These are phyloP conservation scores for Symphodus melops DNA, from an alignment of 2,113 vertebrate species.

Conservation along the genomic window DNA sequence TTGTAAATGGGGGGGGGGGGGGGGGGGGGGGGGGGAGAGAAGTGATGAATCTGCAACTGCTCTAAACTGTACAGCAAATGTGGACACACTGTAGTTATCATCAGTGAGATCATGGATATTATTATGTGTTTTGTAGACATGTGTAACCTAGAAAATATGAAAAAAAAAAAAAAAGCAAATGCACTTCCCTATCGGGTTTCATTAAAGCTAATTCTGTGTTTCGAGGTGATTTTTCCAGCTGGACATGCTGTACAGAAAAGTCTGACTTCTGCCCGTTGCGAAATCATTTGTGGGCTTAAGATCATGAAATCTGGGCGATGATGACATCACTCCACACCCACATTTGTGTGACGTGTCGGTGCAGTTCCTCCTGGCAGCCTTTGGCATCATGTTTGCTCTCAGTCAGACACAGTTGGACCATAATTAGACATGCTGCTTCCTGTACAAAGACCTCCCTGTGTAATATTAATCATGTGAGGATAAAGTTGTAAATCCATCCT, in stretches of 20 bases:
- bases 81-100: slow-evolving; percentile 56
- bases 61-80: slow-evolving; percentile 50
- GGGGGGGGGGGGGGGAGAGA: too few species aligned
- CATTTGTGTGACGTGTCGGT: slow-evolving; percentile 72
- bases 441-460: slow-evolving; percentile 83
- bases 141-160: slow-evolving; percentile 60
- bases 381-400: slow-evolving; percentile 78
- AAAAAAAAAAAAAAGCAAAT: background rate
- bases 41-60: slow-evolving; percentile 72
- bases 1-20: slow-evolving; percentile 36
- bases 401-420: slow-evolving; percentile 81
- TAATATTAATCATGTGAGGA: slow-evolving; percentile 84
- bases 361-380: slow-evolving; percentile 70
- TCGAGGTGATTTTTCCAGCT: slow-evolving; percentile 32
- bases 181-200: slow-evolving; percentile 10
- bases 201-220: slow-evolving; percentile 32
- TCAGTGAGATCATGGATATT: slow-evolving; percentile 59
- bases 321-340: slow-evolving; percentile 88
- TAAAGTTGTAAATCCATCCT: slow-evolving; percentile 81
- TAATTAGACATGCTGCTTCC: slow-evolving; percentile 83
- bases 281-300: slow-evolving; percentile 84
- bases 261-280: slow-evolving; percentile 84
- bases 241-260: slow-evolving; percentile 72
- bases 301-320: slow-evolving; percentile 83
- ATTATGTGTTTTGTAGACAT: slow-evolving; percentile 36